These are phyloP conservation scores for Julus scandinavius DNA, from an alignment of 2,888 invertebrate species.

Conservation along the genomic window DNA sequence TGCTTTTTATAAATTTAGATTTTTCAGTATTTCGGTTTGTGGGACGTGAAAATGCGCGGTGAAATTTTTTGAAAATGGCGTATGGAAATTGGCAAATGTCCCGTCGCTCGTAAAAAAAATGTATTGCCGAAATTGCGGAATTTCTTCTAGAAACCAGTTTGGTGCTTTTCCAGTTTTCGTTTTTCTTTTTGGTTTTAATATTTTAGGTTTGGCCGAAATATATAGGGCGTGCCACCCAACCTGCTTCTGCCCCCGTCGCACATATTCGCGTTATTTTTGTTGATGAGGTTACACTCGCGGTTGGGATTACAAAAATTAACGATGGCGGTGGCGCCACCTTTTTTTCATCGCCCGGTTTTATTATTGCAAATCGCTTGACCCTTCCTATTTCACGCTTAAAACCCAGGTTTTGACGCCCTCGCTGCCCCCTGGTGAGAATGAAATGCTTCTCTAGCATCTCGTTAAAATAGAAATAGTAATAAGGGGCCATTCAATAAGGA, in stretches of 20 bases:
- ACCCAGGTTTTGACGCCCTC: too few species aligned
- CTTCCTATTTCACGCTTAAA: not conserved
- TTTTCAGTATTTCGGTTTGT: conserved; percentile 10
- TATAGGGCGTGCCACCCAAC: conserved; percentile 18
- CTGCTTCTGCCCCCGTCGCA: not conserved
- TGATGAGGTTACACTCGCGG: not conserved
- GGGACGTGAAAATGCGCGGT: not conserved
- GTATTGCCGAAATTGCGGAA: conserved; percentile 15
- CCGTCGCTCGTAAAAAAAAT: not conserved
- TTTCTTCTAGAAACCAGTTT: conserved; percentile 10
- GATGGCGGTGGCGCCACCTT: conserved; percentile 28
- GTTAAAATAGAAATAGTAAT: too few species aligned
- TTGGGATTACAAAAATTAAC: conserved; percentile 9
- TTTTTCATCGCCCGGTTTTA: not conserved
- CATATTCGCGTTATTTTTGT: not conserved
- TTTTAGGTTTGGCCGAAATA: conserved; percentile 6
- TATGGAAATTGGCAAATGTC: not conserved
- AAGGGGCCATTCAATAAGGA: too few species aligned
- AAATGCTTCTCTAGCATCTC: too few species aligned
- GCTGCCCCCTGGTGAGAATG: too few species aligned
- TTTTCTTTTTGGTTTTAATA: not conserved
- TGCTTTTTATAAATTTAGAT: conserved; percentile 14
- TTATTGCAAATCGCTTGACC: conserved; percentile 30
- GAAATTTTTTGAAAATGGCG: not conserved
- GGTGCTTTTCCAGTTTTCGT: not conserved